phyloP scores from a whole-genome alignment of 2,797 vertebrate genomes.

The Esox masquinongy region DNA sequence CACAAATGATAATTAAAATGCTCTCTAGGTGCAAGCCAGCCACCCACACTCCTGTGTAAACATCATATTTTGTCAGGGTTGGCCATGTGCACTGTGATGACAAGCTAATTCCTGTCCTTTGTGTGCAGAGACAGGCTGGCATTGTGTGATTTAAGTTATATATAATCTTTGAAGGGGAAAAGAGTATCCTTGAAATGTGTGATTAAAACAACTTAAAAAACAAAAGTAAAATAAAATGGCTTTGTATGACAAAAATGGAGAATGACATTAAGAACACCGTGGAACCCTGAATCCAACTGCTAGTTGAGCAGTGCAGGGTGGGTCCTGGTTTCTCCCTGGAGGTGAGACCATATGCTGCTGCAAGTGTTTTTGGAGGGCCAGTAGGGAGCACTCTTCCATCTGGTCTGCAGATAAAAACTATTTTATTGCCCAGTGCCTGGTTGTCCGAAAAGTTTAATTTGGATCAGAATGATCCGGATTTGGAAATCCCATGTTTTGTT shows the following conservation, averaged over 20 bases:
- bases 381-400: no score
- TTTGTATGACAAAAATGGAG: neutral
- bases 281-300: no score
- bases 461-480: no score
- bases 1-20: neutral
- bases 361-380: no score
- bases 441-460: no score
- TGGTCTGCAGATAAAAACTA: no score
- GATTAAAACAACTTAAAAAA: neutral
- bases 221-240: neutral
- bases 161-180: neutral
- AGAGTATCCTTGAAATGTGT: neutral
- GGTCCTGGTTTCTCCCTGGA: no score
- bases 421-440: no score
- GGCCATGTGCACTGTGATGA: slow-evolving; percentile 19
- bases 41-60: neutral
- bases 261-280: no score
- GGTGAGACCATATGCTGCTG: no score
- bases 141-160: neutral
- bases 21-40: neutral
- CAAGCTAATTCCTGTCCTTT: slow-evolving; percentile 16
- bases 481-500: no score
- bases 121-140: slow-evolving; percentile 14
- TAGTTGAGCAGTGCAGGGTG: no score
- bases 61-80: slow-evolving; percentile 20